phyloP scores from a whole-genome alignment of 1,140 invertebrate genomes.

The Drosophila auraria region DNA sequence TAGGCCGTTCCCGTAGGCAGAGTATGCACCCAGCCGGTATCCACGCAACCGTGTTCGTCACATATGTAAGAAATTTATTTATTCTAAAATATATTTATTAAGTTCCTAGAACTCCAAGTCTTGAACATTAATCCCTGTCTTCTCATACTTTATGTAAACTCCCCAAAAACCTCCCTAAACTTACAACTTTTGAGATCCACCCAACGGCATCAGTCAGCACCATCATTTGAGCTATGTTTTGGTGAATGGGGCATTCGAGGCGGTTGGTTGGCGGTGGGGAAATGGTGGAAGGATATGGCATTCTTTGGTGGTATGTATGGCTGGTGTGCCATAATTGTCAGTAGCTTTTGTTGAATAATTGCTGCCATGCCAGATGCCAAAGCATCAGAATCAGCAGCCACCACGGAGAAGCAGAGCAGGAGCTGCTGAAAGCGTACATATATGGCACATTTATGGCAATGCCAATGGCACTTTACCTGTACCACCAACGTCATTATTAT shows the following conservation, averaged over 20 bases:
- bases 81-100: not conserved
- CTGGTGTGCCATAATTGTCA: slow-evolving; percentile 81
- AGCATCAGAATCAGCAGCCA: slow-evolving; percentile 32
- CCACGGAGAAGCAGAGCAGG: slow-evolving; percentile 17
- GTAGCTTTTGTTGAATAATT: slow-evolving; percentile 83
- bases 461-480: slow-evolving; percentile 55
- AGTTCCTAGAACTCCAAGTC: no score
- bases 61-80: not conserved
- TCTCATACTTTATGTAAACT: not conserved
- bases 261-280: not conserved
- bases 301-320: slow-evolving; percentile 61
- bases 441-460: slow-evolving; percentile 55
- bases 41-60: no score
- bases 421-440: slow-evolving; percentile 12
- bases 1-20: no score
- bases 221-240: slow-evolving; percentile 37
- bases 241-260: slow-evolving; percentile 9
- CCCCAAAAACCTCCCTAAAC: not conserved
- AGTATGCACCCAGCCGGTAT: no score
- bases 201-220: slow-evolving; percentile 13
- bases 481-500: slow-evolving; percentile 32
- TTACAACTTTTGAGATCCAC: slow-evolving; percentile 31
- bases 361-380: slow-evolving; percentile 77
- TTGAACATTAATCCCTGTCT: not conserved
- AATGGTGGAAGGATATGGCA: slow-evolving; percentile 47